Evolutionary conservation across 2,888 invertebrate species (phyloP).

Genomic region (Proisotoma minuta): DNA sequence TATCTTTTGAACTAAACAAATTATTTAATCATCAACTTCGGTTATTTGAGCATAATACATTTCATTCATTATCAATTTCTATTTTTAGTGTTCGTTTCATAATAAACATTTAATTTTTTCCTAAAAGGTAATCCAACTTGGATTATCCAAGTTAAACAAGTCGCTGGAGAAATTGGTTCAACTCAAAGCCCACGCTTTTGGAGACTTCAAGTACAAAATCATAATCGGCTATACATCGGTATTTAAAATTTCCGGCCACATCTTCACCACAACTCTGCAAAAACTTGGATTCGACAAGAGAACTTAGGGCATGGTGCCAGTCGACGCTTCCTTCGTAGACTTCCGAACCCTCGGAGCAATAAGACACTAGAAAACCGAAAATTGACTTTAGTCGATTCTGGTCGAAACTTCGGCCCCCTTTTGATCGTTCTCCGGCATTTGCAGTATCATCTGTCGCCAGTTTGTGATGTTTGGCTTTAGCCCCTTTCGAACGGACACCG

Average conservation of each 20-base stretch:
- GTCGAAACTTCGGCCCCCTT: constrained; percentile 66
- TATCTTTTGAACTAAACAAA: too few species aligned
- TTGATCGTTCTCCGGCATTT: neutral
- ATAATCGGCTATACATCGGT: constrained; percentile 77
- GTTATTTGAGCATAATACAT: too few species aligned
- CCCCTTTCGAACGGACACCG: constrained; percentile 54
- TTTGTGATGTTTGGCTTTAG: neutral
- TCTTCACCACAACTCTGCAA: constrained; percentile 67
- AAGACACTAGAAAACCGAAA: constrained; percentile 68
- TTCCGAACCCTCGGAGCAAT: constrained; percentile 22
- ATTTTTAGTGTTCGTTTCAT: too few species aligned
- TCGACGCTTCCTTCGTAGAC: constrained; percentile 20
- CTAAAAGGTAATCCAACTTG: too few species aligned
- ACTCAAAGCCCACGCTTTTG: constrained; percentile 34
- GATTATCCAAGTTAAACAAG: too few species aligned
- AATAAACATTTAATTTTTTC: too few species aligned
- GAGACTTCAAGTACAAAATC: constrained; percentile 70
- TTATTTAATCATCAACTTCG: too few species aligned
- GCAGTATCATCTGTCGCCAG: neutral
- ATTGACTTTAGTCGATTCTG: constrained; percentile 78
- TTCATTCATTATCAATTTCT: too few species aligned
- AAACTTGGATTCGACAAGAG: constrained; percentile 76
- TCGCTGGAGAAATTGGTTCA: constrained; percentile 33
- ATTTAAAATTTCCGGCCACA: constrained; percentile 70
- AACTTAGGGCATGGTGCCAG: constrained; percentile 60